A percentile compares a stretch with the other conserved stretches of the same genome.
phyloP scores from a whole-genome alignment of 2,797 vertebrate species.

The Parauchenoglanis ngamensis region DNA sequence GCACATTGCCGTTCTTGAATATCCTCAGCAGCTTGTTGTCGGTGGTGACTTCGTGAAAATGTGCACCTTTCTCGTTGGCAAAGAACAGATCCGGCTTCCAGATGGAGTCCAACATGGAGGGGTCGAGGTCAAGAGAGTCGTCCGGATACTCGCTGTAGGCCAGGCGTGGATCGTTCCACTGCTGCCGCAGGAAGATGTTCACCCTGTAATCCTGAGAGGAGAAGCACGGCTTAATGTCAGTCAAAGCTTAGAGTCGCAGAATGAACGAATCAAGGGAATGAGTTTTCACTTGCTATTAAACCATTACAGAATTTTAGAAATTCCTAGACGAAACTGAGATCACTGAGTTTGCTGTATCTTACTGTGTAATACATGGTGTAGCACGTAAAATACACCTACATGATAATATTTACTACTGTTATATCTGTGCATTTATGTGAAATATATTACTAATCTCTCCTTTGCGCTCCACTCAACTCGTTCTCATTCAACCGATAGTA shows the following conservation, averaged over 20 bases:
- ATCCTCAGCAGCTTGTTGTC: conserved; percentile 95
- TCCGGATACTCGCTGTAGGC: conserved; percentile 95
- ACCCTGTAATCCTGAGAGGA: conserved; percentile 88
- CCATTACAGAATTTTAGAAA: neutral
- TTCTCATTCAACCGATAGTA: neutral
- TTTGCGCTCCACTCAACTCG: neutral
- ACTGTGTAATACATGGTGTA: neutral
- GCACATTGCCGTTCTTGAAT: conserved; percentile 95
- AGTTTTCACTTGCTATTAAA: neutral
- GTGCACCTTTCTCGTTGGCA: conserved; percentile 96
- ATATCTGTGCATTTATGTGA: neutral
- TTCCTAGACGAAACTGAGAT: neutral
- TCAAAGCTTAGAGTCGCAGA: neutral
- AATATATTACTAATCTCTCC: neutral
- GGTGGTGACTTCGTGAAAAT: conserved; percentile 96
- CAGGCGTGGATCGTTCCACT: conserved; percentile 94
- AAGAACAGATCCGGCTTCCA: conserved; percentile 98
- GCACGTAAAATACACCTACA: neutral
- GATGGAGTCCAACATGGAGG: conserved; percentile 96
- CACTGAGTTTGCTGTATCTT: neutral
- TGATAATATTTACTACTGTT: neutral
- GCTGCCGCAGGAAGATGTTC: conserved; percentile 96
- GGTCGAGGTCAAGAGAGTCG: conserved; percentile 93
- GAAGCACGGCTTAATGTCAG: conserved; percentile 27
- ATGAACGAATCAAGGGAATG: neutral